Conservation (phyloP, 2,113 vertebrate genomes). For the Peromyscus leucopus region DNA sequence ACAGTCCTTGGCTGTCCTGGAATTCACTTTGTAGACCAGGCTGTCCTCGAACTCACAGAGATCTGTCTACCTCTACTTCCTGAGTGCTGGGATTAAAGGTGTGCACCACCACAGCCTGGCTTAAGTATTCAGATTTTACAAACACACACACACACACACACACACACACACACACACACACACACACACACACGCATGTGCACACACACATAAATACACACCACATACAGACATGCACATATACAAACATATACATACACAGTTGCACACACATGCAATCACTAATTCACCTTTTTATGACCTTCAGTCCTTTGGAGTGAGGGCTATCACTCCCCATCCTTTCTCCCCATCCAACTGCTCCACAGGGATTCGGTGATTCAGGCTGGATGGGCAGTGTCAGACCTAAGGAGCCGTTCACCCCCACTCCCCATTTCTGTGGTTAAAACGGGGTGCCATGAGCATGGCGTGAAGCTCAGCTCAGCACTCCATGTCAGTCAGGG, state of each 20-base stretch:
- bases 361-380: fast-evolving
- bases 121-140: neutral
- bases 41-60: neutral
- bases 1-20: neutral
- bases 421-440: neutral
- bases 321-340: neutral
- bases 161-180: neutral
- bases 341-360: neutral
- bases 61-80: neutral
- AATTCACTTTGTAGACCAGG: neutral
- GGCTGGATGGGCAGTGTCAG: neutral
- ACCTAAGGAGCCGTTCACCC: neutral
- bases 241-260: neutral
- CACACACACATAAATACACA: neutral
- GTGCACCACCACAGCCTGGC: neutral
- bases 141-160: neutral
- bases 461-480: neutral
- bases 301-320: neutral
- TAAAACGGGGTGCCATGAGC: neutral
- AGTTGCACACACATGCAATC: neutral
- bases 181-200: neutral
- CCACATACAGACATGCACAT: neutral
- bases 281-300: neutral
- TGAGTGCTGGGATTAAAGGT: neutral
- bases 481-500: neutral